Conservation (phyloP, 1,140 invertebrate genomes). For the Meteorus sp. region DNA sequence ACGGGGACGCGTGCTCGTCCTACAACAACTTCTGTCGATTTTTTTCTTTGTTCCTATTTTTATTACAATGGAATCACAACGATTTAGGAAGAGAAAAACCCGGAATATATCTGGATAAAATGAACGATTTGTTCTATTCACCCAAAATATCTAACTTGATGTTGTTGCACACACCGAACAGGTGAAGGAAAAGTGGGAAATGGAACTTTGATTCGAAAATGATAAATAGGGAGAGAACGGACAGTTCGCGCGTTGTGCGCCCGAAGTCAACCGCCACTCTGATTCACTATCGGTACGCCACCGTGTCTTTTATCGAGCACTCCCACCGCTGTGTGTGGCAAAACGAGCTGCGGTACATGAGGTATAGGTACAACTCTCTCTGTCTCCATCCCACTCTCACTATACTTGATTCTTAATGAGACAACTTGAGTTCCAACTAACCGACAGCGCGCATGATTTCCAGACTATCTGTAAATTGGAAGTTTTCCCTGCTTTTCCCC, state of each 20-base stretch:
- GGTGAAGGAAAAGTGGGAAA: too few species aligned
- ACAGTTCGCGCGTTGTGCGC: slow-evolving; percentile 31
- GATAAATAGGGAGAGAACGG: slow-evolving; percentile 16
- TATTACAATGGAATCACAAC: too few species aligned
- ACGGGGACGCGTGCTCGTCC: slow-evolving; percentile 21
- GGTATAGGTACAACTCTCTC: neutral
- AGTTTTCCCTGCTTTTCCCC: too few species aligned
- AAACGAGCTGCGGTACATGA: neutral
- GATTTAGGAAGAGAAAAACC: too few species aligned
- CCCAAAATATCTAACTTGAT: too few species aligned
- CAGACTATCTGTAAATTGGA: too few species aligned
- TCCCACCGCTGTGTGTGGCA: slow-evolving; percentile 40
- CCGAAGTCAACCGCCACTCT: slow-evolving; percentile 52
- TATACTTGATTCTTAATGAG: neutral
- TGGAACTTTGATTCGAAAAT: too few species aligned
- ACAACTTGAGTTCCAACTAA: slow-evolving; percentile 11
- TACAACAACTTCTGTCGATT: neutral
- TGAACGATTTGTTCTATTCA: too few species aligned
- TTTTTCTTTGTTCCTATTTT: too few species aligned
- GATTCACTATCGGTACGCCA: slow-evolving; percentile 52
- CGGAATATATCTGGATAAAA: too few species aligned
- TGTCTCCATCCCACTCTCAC: too few species aligned
- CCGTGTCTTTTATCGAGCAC: slow-evolving; percentile 52
- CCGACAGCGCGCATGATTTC: neutral
- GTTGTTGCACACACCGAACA: too few species aligned